Evolutionary conservation across 92 coral and sea anemone genomes (phyloP), one percentile per base, ranked within the genome.

Genomic region (Meandrina meandrites): DNA sequence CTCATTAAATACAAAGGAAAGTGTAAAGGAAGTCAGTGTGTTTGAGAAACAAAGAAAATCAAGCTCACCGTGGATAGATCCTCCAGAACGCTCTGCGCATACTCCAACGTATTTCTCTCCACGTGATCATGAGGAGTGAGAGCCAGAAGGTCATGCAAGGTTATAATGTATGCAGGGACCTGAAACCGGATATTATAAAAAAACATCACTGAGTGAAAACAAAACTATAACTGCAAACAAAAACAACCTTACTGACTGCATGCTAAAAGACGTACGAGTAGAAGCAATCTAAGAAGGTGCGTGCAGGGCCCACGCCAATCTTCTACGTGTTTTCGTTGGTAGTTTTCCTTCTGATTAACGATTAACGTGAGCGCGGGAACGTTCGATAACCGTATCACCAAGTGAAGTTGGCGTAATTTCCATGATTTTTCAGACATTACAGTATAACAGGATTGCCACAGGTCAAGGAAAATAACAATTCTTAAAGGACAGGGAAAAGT

Each of bases 61-160:
- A 74, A 56, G 80, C 99, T 86, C 79, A 96, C 99, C 92, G 93
- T 93, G 88, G 99, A 97, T 80, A 97, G 94, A 32, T 97, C 97
- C 91, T 97, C 99, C 91, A 97, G 83, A n/a, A 93, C 92, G 70
- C 94, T 88, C 90, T 90, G 97, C 88, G 99, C 99, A 92, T 97
- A 94, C 87, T 95, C 98, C 94, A 97, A 75, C 42, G 98, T 93
- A 81, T 92, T 90, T 76, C 99, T 90, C 83, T 97, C 99, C 90
- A 97, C 99, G 92, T 97, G 99, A 84, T 97, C 96, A 81, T 94
- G 95, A 68, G 98, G 98, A 16, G 99, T 97, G 34, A 92, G 91
- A 51, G 99, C 96, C 64, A 97, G 91, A n/a, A 97, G 92, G 79
- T 94, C 95, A 89, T 97, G 99, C 47, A 97, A 88, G 36, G 98